A percentile compares a stretch with the other conserved stretches of the same genome.
Evolutionary conservation across 2,113 vertebrate species (phyloP).

Genomic region (Trachemys scripta): DNA sequence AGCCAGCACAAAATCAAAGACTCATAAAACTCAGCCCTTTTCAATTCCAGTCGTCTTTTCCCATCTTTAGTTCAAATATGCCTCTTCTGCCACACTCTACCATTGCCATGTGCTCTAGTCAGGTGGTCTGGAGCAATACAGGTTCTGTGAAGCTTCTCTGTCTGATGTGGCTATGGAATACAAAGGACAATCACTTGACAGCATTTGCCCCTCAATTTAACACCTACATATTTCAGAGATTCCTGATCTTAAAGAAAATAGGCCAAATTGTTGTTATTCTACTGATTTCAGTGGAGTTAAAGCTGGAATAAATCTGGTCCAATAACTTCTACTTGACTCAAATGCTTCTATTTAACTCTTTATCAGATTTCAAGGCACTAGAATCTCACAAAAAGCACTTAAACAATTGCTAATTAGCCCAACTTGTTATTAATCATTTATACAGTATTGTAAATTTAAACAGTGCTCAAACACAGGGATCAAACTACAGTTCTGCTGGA

Average conservation of each 20-base stretch:
- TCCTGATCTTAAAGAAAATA: neutral
- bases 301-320: constrained; percentile 31
- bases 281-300: constrained; percentile 50
- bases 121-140: constrained; percentile 18
- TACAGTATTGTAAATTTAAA: constrained; percentile 21
- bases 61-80: neutral
- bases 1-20: constrained; percentile 34
- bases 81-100: neutral
- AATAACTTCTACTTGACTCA: neutral
- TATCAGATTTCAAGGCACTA: neutral
- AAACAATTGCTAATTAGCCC: constrained; percentile 8
- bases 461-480: neutral
- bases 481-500: neutral
- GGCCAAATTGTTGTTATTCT: constrained; percentile 7
- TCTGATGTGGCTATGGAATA: constrained; percentile 55
- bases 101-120: neutral
- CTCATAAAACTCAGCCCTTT: constrained; percentile 18
- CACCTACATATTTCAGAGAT: neutral
- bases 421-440: neutral
- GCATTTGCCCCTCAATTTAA: neutral
- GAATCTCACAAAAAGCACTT: constrained; percentile 1
- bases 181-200: neutral
- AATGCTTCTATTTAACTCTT: neutral
- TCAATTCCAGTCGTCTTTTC: neutral
- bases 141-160: constrained; percentile 44